A percentile compares a stretch with the other conserved stretches of the same genome.
Conservation (phyloP, 2,888 invertebrate genomes). For the Neocrepidodera transversa region DNA sequence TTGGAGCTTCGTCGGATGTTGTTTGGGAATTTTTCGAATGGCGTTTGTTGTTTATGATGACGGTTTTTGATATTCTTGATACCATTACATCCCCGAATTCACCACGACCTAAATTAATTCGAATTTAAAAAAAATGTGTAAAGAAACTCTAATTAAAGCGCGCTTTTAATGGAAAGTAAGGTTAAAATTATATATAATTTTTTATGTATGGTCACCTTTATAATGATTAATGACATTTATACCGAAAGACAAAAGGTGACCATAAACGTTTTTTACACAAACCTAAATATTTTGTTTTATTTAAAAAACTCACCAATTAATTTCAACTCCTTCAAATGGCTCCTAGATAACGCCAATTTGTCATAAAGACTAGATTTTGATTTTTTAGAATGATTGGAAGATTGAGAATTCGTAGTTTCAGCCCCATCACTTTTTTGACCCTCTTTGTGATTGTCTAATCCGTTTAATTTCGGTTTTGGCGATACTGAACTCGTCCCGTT, state of each 20-base stretch:
- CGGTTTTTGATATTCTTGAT: conserved; percentile 65
- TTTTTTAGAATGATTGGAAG: conserved; percentile 66
- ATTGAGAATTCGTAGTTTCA: conserved; percentile 69
- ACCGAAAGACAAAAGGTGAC: too few species aligned
- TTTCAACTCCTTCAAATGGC: conserved; percentile 73
- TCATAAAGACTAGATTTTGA: conserved; percentile 74
- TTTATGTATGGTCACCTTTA: too few species aligned
- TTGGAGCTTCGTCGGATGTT: conserved; percentile 45
- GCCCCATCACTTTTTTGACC: conserved; percentile 72
- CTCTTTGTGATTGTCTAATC: conserved; percentile 66
- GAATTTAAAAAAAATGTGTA: background rate
- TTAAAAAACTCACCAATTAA: conserved; percentile 60
- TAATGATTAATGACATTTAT: too few species aligned
- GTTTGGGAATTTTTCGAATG: conserved; percentile 38
- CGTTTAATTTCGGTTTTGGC: conserved; percentile 64
- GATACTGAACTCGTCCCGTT: conserved; percentile 62
- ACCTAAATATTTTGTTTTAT: too few species aligned
- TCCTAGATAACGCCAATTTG: conserved; percentile 76
- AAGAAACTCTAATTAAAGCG: too few species aligned
- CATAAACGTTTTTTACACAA: too few species aligned
- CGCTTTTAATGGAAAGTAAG: too few species aligned
- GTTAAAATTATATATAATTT: too few species aligned
- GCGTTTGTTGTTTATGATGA: conserved; percentile 48
- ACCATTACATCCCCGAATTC: conserved; percentile 92
- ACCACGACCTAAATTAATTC: conserved; percentile 68